A percentile compares a stretch with the other conserved stretches of the same genome.
Conservation (phyloP, 2,797 vertebrate species). For the Peromyscus melanophrys region DNA sequence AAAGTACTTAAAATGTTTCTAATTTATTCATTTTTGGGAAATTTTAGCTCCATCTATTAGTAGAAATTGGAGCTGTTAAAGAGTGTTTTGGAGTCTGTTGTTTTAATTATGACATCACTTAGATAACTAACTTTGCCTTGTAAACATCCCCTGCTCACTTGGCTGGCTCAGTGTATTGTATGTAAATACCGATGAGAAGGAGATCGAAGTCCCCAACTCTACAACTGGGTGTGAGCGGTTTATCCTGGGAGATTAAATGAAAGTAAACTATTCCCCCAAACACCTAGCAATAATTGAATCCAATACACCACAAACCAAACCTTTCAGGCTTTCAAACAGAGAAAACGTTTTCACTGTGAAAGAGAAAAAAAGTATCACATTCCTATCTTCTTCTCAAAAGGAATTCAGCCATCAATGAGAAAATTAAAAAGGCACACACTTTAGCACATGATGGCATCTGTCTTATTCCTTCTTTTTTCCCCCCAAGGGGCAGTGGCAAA, state of each 20-base stretch:
- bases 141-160: neutral
- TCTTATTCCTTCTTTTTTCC: neutral
- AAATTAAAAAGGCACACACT: conserved; percentile 32
- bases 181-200: conserved; percentile 2
- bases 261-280: neutral
- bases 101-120: neutral
- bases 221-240: neutral
- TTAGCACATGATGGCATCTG: conserved; percentile 8
- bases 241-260: conserved; percentile 34
- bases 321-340: neutral
- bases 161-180: neutral
- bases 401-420: conserved; percentile 13
- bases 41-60: neutral
- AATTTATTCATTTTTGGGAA: neutral
- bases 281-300: neutral
- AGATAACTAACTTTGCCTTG: neutral
- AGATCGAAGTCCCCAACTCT: neutral
- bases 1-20: neutral
- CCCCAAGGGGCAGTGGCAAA: conserved; percentile 44
- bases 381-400: neutral
- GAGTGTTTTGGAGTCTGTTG: neutral
- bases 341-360: neutral
- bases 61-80: neutral
- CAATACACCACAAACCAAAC: neutral
- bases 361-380: neutral